These are phyloP conservation scores for Microdon myrmicae DNA, from an alignment of 2,888 invertebrate species.

Conservation along the genomic window DNA sequence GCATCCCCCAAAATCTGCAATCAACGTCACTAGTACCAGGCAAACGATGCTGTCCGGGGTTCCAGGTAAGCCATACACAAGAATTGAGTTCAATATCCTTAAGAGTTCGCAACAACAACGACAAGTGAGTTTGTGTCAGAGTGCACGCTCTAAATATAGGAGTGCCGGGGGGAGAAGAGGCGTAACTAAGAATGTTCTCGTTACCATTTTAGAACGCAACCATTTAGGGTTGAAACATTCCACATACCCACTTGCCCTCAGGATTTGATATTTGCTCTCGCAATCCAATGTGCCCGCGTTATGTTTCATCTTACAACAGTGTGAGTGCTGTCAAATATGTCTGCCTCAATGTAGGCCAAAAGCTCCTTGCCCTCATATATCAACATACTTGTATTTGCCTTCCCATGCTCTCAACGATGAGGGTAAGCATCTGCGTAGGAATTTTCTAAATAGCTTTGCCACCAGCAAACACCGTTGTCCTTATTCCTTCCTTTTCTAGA, in stretches of 20 bases:
- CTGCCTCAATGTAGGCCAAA: conserved; percentile 40
- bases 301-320: not conserved
- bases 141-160: conserved; percentile 23
- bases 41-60: too few relatives aligned
- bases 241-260: conserved; percentile 22
- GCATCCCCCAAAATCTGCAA: conserved; percentile 9
- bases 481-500: conserved; percentile 5
- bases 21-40: too few relatives aligned
- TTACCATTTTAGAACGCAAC: conserved; percentile 3
- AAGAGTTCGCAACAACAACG: conserved; percentile 13
- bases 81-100: conserved; percentile 39
- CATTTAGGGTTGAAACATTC: conserved; percentile 21
- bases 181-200: conserved; percentile 5
- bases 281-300: conserved; percentile 1
- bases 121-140: conserved; percentile 26
- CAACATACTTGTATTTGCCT: too few relatives aligned
- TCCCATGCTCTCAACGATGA: conserved; percentile 12
- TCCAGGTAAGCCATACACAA: conserved; percentile 1
- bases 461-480: conserved; percentile 1
- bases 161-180: not conserved
- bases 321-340: conserved; percentile 28
- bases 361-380: conserved; percentile 16
- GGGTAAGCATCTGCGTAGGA: not conserved
- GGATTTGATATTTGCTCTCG: conserved; percentile 14
- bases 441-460: conserved; percentile 2